Evolutionary conservation across 2,113 vertebrate genomes (phyloP).

Genomic region (Anarrhichthys ocellatus): DNA sequence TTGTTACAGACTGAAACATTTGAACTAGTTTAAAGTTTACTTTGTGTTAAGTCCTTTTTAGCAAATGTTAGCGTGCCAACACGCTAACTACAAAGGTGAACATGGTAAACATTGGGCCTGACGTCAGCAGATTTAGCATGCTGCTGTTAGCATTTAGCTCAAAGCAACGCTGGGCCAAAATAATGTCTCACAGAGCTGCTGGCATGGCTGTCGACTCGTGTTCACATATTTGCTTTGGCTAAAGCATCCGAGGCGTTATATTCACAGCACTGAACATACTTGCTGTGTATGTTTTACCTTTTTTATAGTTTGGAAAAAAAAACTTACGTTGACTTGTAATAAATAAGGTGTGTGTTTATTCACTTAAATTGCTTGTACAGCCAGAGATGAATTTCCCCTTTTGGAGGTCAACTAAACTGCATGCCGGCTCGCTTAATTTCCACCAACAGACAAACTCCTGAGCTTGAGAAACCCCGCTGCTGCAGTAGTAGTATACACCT

Average conservation of each 20-base stretch:
- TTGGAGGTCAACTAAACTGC: neutral
- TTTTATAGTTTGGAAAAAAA: neutral
- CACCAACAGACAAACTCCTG: slow-evolving; percentile 11
- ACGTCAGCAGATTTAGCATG: neutral
- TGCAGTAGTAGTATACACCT: slow-evolving; percentile 15
- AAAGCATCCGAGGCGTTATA: neutral
- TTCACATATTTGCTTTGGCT: neutral
- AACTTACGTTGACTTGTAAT: neutral
- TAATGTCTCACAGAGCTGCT: neutral
- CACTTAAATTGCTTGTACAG: neutral
- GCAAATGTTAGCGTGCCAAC: neutral
- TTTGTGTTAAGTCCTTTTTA: neutral
- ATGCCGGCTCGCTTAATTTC: neutral
- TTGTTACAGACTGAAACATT: neutral
- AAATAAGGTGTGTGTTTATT: neutral
- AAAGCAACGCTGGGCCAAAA: neutral
- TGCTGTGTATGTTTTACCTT: neutral
- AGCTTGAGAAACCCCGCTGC: slow-evolving; percentile 9
- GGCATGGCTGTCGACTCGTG: neutral
- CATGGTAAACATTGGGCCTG: neutral
- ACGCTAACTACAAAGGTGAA: neutral
- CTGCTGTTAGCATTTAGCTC: neutral
- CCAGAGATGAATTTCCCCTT: neutral
- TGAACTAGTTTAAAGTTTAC: neutral
- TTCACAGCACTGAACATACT: neutral